Evolutionary conservation across 2,888 invertebrate species (phyloP).

Genomic region (Andrena trimmerana): DNA sequence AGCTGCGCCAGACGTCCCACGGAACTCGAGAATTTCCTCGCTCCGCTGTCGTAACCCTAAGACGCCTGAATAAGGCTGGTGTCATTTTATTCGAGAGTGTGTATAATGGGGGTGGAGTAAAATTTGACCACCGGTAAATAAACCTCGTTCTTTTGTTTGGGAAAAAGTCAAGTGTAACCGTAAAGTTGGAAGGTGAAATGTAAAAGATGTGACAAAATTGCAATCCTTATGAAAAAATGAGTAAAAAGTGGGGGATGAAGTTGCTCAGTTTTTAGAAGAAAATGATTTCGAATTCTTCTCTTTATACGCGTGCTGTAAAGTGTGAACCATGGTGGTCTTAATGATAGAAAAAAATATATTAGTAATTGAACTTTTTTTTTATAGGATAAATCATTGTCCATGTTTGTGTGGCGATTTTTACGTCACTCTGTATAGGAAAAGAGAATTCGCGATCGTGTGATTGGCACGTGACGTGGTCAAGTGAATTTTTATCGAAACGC

Average conservation of each 20-base stretch:
- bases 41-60: slow-evolving; percentile 47
- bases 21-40: slow-evolving; percentile 51
- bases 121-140: not conserved
- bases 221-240: too few relatives aligned
- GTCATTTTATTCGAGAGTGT: slow-evolving; percentile 22
- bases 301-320: too few relatives aligned
- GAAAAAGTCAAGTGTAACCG: not conserved
- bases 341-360: too few relatives aligned
- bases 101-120: slow-evolving; percentile 1
- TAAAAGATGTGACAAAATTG: not conserved
- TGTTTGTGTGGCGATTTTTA: too few relatives aligned
- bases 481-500: slow-evolving; percentile 38
- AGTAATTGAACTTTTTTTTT: too few relatives aligned
- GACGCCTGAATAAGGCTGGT: slow-evolving; percentile 12
- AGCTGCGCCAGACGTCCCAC: slow-evolving; percentile 58
- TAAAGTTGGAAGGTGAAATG: not conserved
- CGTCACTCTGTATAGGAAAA: not conserved
- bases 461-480: not conserved
- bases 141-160: slow-evolving; percentile 5
- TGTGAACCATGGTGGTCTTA: too few relatives aligned
- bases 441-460: not conserved
- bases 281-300: too few relatives aligned
- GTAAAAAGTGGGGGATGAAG: too few relatives aligned
- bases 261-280: too few relatives aligned
- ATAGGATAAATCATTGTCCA: too few relatives aligned